phyloP scores from a whole-genome alignment of 1,140 invertebrate species.

The Pogonognathellus flavescens region DNA sequence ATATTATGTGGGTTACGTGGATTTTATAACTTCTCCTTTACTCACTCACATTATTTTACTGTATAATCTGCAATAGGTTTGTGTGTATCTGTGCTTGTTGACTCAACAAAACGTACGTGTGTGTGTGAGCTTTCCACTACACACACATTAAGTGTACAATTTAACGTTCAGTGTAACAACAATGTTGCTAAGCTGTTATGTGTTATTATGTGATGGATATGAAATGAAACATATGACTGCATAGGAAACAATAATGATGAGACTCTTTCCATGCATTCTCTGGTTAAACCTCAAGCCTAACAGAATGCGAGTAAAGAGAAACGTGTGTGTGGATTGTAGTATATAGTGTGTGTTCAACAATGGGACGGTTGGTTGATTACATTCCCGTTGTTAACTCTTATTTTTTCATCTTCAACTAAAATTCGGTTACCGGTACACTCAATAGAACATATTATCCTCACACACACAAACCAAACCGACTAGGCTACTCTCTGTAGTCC shows the following conservation, averaged over 20 bases:
- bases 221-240: background rate
- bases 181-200: background rate
- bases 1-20: conserved; percentile 26
- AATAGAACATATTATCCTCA: background rate
- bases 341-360: background rate
- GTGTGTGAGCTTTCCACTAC: background rate
- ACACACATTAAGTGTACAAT: background rate
- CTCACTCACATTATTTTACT: background rate
- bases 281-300: too few relatives aligned
- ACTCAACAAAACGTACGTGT: background rate
- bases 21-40: conserved; percentile 14
- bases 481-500: background rate
- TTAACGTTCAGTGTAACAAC: conserved; percentile 11
- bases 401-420: conserved; percentile 41
- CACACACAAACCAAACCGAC: background rate
- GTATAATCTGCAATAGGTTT: background rate
- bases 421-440: conserved; percentile 45
- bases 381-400: conserved; percentile 46
- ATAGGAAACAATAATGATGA: background rate
- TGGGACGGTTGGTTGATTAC: background rate
- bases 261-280: too few relatives aligned
- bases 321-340: too few relatives aligned
- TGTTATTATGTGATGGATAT: background rate
- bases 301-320: too few relatives aligned
- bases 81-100: background rate